phyloP scores from a whole-genome alignment of 1,140 invertebrate genomes.

The Mycetomoellerius zeteki region DNA sequence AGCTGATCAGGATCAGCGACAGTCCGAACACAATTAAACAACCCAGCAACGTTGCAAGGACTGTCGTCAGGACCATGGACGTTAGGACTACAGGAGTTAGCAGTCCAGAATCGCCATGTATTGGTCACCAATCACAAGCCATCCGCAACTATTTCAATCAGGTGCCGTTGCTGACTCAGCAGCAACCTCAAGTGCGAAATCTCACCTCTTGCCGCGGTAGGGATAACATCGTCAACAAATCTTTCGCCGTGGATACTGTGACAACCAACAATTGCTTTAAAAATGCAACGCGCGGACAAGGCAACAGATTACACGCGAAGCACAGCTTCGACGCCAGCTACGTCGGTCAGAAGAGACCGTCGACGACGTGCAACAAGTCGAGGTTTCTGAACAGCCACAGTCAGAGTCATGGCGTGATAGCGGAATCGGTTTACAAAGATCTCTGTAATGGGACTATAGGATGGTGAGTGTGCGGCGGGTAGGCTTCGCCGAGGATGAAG shows the following conservation, averaged over 20 bases:
- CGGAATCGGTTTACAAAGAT: slow-evolving; percentile 82
- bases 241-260: neutral
- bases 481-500: slow-evolving; percentile 13
- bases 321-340: neutral
- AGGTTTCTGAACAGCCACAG: slow-evolving; percentile 72
- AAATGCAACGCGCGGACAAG: neutral
- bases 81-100: neutral
- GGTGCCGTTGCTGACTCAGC: slow-evolving; percentile 60
- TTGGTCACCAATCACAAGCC: slow-evolving; percentile 65
- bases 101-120: slow-evolving; percentile 42
- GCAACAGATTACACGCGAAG: neutral
- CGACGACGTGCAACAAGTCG: slow-evolving; percentile 23
- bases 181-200: neutral
- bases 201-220: neutral
- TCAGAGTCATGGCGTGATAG: slow-evolving; percentile 82
- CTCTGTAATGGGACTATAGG: slow-evolving; percentile 78
- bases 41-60: slow-evolving; percentile 73
- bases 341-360: slow-evolving; percentile 21
- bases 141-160: slow-evolving; percentile 83
- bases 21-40: slow-evolving; percentile 30
- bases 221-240: slow-evolving; percentile 2
- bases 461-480: slow-evolving; percentile 67
- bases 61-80: slow-evolving; percentile 64
- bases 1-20: neutral
- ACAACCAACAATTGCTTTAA: neutral